Conservation (phyloP, 1,140 invertebrate species). For the Sitobion miscanthi region DNA sequence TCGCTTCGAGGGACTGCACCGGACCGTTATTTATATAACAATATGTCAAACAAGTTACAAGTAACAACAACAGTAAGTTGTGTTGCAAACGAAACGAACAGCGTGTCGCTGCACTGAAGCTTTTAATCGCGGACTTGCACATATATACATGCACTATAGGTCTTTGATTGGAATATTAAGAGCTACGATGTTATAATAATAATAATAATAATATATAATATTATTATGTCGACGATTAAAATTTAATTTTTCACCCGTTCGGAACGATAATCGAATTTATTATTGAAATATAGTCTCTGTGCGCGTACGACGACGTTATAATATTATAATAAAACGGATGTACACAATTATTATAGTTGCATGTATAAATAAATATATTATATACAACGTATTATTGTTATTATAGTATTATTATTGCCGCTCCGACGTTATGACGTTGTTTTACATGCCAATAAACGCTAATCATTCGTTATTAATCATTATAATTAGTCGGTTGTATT, state of each 20-base stretch:
- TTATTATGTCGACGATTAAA: neutral
- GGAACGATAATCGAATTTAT: neutral
- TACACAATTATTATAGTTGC: neutral
- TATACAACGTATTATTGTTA: neutral
- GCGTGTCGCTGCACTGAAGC: neutral
- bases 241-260: neutral
- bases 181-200: neutral
- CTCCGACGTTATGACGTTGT: neutral
- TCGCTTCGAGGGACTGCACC: too few species aligned
- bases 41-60: too few species aligned
- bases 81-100: too few species aligned
- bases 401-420: neutral
- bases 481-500: neutral
- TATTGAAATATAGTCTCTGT: neutral
- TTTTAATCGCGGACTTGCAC: neutral
- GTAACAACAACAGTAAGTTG: too few species aligned
- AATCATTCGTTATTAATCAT: neutral
- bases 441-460: slow-evolving; percentile 10
- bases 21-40: too few species aligned
- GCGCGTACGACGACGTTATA: neutral
- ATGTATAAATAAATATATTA: neutral
- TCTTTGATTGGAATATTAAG: neutral
- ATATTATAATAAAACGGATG: neutral
- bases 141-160: too few species aligned
- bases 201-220: neutral